phyloP scores from a whole-genome alignment of 2,113 vertebrate species.

The Triplophysa rosa region DNA sequence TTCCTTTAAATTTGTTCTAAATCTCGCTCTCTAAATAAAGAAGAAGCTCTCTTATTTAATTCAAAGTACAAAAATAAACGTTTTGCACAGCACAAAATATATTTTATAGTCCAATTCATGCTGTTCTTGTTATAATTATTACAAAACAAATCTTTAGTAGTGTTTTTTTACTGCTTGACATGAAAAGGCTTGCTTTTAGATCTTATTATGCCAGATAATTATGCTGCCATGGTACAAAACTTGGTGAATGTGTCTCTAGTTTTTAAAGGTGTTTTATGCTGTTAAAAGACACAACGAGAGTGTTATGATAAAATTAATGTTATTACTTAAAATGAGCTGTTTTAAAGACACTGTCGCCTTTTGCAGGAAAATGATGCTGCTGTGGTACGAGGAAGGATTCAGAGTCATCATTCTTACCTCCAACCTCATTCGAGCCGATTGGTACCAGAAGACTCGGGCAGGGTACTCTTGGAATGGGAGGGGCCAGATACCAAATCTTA shows the following conservation, averaged over 20 bases:
- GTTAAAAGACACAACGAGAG: too few relatives aligned
- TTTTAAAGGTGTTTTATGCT: too few relatives aligned
- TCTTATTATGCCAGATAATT: not conserved
- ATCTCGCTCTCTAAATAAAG: not conserved
- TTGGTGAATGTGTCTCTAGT: not conserved
- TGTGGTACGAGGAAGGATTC: constrained; percentile 94
- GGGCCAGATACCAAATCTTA: not conserved
- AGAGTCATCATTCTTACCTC: constrained; percentile 92
- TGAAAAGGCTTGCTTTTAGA: not conserved
- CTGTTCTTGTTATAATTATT: not conserved
- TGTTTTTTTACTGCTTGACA: not conserved
- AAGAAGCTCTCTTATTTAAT: not conserved
- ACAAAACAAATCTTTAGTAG: not conserved
- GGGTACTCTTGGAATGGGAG: constrained; percentile 39
- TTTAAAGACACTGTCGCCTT: not conserved
- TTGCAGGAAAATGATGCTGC: constrained; percentile 95
- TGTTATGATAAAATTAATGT: too few relatives aligned
- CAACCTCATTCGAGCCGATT: constrained; percentile 92
- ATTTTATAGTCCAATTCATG: not conserved
- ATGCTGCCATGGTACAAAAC: not conserved
- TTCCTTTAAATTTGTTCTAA: constrained; percentile 21
- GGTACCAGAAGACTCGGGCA: constrained; percentile 98
- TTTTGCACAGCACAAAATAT: not conserved
- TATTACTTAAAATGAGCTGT: too few relatives aligned
- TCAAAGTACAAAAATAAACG: not conserved